Conservation (phyloP, 2,113 vertebrate species). For the Athene cunicularia region DNA sequence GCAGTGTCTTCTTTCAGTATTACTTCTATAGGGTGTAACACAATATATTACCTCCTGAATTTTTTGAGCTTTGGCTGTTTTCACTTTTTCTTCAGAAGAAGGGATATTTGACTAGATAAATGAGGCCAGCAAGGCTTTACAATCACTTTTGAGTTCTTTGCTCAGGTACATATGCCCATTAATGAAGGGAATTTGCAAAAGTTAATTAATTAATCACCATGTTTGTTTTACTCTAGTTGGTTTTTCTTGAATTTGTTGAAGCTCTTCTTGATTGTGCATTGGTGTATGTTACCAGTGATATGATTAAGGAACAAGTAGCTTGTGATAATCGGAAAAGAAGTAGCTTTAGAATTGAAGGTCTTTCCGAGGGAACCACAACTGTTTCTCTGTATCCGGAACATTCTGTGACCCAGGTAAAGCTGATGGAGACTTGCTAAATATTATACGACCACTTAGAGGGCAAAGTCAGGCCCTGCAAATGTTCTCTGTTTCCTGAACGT, state of each 20-base stretch:
- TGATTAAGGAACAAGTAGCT: neutral
- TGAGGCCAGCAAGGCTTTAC: neutral
- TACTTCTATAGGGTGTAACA: neutral
- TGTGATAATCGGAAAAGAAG: neutral
- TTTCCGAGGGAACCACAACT: neutral
- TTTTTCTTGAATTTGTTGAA: slow-evolving; percentile 94
- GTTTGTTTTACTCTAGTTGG: slow-evolving; percentile 77
- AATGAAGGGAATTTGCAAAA: neutral
- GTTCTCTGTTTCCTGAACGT: neutral
- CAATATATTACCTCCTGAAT: neutral
- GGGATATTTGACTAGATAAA: neutral
- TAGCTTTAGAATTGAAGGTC: neutral
- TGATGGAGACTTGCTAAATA: neutral
- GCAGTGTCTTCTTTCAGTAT: neutral
- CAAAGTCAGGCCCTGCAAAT: neutral
- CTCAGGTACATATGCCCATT: neutral
- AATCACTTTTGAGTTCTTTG: neutral
- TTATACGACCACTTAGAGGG: neutral
- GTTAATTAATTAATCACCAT: neutral
- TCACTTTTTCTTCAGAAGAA: neutral
- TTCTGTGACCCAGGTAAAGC: slow-evolving; percentile 7
- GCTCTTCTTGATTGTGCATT: slow-evolving; percentile 84
- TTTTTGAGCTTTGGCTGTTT: neutral
- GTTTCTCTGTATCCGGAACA: neutral
- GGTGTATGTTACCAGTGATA: slow-evolving; percentile 57